Evolutionary conservation across 1,140 invertebrate species (phyloP).

Genomic region (Ladona fulva): DNA sequence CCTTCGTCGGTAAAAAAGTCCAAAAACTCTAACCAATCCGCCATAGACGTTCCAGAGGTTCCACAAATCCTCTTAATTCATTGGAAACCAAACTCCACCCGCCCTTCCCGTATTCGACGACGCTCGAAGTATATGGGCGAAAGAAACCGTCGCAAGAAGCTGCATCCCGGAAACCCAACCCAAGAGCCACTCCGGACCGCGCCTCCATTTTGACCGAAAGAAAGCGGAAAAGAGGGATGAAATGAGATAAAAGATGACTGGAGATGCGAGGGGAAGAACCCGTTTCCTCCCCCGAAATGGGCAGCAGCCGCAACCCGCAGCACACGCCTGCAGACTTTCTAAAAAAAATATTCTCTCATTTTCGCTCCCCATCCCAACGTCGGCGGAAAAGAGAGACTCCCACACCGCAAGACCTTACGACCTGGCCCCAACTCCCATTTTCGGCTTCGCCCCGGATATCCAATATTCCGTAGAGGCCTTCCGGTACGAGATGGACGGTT

Average conservation of each 20-base stretch:
- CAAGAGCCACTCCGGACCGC: too few relatives aligned
- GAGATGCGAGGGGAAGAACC: neutral
- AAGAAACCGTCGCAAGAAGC: too few relatives aligned
- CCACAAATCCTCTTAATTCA: too few relatives aligned
- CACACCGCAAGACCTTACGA: neutral
- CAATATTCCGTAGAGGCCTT: neutral
- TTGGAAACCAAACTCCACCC: too few relatives aligned
- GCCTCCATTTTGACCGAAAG: neutral
- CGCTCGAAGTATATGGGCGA: too few relatives aligned
- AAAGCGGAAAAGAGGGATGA: neutral
- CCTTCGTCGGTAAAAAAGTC: too few relatives aligned
- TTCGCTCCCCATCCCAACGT: neutral
- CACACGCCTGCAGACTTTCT: neutral
- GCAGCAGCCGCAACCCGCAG: neutral
- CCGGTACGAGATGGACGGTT: neutral
- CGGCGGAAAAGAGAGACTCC: neutral
- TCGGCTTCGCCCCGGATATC: neutral
- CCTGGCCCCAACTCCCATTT: neutral
- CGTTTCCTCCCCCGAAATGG: neutral
- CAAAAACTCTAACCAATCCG: too few relatives aligned
- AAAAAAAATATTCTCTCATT: neutral
- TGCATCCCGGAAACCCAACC: too few relatives aligned
- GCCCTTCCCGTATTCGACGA: too few relatives aligned
- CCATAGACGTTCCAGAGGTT: too few relatives aligned
- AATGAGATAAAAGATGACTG: neutral